Base-by-base conservation (phyloP, 1,140 invertebrate species). In the Drosophila serrata region DNA sequence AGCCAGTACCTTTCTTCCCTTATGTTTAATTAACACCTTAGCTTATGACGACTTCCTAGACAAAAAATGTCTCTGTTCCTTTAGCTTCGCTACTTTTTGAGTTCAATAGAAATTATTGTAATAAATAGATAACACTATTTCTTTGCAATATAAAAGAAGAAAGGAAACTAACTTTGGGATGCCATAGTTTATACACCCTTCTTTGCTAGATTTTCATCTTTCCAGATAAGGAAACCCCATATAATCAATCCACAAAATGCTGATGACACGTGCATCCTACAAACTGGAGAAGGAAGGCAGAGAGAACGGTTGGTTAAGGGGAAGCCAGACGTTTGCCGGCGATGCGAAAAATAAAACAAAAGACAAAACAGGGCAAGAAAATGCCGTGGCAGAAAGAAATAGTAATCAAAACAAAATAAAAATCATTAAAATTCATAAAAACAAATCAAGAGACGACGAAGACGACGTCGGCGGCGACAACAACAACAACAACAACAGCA, bases 331-430 rank as follows among this genome's bases (percentile, higher is more conserved):
- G 17, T 19, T 13, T 53, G 42, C 53, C 65, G 51, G 61, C 62
- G 35, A 48, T 53, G 64, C 56, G 48, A 76, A 78, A 75, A 46
- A 45, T 70, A 78, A 77, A 40, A 60, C 75, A 76, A 77, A 77
- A 77, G 42, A 77, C 74, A 63, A 75, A 42, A 31, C 49, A 35
- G 62, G 55, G 53, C n/a, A 69, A 76, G 45, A 69, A 76, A 77
- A 61, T 68, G 62, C 51, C 51, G 48, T 40, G 33, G 58, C 63
- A 17, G 17, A 58, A 77, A 62, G 75, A 79, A 78, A 78, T 72
- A 72, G 76, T 72, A 79, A 79, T 78, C 76, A 79, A 79, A 79
- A 79, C 76, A 79, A 79, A 79, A 79, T 78, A 79, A 79, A 76
- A 78, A 72, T 64, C 65, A 79, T 79, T 72, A 78, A 79, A 78